A percentile compares a stretch with the other conserved stretches of the same genome.
Conservation (phyloP, 2,888 invertebrate genomes). For the Stratiomys singularior region DNA sequence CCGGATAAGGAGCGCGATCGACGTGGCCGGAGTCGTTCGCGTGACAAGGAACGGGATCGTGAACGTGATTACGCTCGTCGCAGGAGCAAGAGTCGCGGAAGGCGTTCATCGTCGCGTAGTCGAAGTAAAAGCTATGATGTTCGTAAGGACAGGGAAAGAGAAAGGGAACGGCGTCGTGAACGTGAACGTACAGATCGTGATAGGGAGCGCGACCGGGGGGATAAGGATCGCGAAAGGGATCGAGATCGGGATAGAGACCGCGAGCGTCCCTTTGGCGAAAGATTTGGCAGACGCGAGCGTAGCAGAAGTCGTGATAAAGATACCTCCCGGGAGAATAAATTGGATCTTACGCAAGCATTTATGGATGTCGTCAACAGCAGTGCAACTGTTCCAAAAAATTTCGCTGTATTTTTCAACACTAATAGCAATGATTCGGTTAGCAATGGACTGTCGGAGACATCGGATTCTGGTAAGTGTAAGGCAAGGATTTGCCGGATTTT, state of each 20-base stretch:
- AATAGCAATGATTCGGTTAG: conserved; percentile 64
- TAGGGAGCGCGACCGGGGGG: conserved; percentile 62
- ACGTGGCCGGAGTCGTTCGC: conserved; percentile 55
- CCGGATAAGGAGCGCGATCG: conserved; percentile 60
- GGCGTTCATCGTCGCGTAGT: conserved; percentile 44
- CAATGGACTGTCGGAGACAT: conserved; percentile 60
- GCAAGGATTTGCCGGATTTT: too few relatives aligned
- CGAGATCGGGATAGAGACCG: conserved; percentile 62
- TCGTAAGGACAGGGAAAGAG: conserved; percentile 64
- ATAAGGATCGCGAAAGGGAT: conserved; percentile 66
- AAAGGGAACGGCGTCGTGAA: conserved; percentile 67
- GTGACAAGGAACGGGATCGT: conserved; percentile 52
- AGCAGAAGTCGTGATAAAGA: conserved; percentile 31
- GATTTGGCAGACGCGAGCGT: conserved; percentile 59
- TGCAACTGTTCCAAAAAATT: conserved; percentile 59
- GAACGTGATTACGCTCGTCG: conserved; percentile 55
- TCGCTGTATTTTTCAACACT: conserved; percentile 61
- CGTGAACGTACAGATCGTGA: conserved; percentile 60
- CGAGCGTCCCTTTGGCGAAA: conserved; percentile 62
- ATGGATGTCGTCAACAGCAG: conserved; percentile 63
- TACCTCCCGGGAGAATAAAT: conserved; percentile 55
- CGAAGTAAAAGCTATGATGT: conserved; percentile 60
- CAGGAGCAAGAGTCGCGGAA: conserved; percentile 50
- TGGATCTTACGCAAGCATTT: conserved; percentile 63
- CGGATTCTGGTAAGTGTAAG: conserved; percentile 54